A percentile compares a stretch with the other conserved stretches of the same genome.
Conservation (phyloP, 2,888 invertebrate species). For the Epirrhoe tristata region DNA sequence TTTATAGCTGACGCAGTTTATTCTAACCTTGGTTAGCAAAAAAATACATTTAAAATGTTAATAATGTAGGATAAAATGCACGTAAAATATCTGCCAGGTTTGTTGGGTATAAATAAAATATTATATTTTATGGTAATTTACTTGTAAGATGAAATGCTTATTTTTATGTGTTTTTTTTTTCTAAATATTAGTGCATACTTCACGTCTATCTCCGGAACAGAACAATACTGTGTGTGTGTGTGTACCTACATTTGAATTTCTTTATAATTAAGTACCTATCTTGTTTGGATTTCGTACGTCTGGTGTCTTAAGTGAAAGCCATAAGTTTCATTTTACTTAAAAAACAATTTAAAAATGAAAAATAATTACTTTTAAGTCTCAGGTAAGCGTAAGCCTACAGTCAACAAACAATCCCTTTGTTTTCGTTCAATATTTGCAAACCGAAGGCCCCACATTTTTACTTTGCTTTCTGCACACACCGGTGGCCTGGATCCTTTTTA, state of each 20-base stretch:
- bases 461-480: slow-evolving; percentile 36
- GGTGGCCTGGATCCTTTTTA: slow-evolving; percentile 33
- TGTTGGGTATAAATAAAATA: not conserved
- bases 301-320: not conserved
- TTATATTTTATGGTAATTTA: not conserved
- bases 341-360: slow-evolving; percentile 17
- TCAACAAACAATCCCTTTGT: slow-evolving; percentile 58
- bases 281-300: no score
- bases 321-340: not conserved
- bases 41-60: slow-evolving; percentile 2
- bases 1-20: slow-evolving; percentile 32
- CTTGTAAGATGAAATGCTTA: not conserved
- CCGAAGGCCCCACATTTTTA: slow-evolving; percentile 34
- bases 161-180: no score
- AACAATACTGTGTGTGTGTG: no score
- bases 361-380: slow-evolving; percentile 25
- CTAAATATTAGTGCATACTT: no score
- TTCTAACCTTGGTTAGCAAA: slow-evolving; percentile 15
- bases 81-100: not conserved
- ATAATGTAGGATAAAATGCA: not conserved
- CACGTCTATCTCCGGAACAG: no score
- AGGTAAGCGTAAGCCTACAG: slow-evolving; percentile 32
- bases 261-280: no score
- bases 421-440: slow-evolving; percentile 70
- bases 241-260: no score